Evolutionary conservation across 2,113 vertebrate genomes (phyloP), one percentile per base, ranked within the genome.

Genomic region (Siniperca knerii): DNA sequence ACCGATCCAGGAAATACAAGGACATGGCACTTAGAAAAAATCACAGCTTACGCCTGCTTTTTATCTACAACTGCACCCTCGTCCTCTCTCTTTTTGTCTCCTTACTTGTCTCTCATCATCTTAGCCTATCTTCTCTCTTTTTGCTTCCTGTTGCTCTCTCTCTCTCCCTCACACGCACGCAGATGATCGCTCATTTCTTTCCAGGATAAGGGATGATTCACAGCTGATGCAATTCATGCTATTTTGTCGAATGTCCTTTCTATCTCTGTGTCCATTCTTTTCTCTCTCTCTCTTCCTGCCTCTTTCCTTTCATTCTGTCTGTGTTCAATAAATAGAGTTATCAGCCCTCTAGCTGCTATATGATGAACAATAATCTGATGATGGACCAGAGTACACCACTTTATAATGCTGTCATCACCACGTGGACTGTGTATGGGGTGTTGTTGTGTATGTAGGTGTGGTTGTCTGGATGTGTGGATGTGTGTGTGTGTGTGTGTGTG

Each of bases 301-400:
- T 3, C 18, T 21, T 58, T 44, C 46, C 52, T 44, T 20, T 40
- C 64, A 37, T 35, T 35, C 35, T 55, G 6, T 46, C 15, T 60
- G 25, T 70, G 75, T 29, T 66, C 37, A 21, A 40, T 61, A 55
- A 40, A 71, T 40, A 52, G 60, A 80, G 29, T 62, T 37, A 62
- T 87, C 66, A 66, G 37, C 23, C 72, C 35, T 54, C 2, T 48
- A 62, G 46, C 84, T 83, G 44, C 82, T 6, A 9, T 46, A 71
- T 72, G 72, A 84, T 66, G 65, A 77, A 82, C 69, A 83, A 58
- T 83, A 65, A 88, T 83, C 37, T 60, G 57, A 82, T 69, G 61
- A 84, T 74, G 72, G 75, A 64, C 64, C 77, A 62, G n/a, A 73
- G 44, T 52, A 40, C 21, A 50, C 0, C 68, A 55, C 55, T 84